Percentiles rank a stretch among this genome's conserved stretches.
Conservation (phyloP, 2,113 vertebrate species). For the Equus przewalskii region DNA sequence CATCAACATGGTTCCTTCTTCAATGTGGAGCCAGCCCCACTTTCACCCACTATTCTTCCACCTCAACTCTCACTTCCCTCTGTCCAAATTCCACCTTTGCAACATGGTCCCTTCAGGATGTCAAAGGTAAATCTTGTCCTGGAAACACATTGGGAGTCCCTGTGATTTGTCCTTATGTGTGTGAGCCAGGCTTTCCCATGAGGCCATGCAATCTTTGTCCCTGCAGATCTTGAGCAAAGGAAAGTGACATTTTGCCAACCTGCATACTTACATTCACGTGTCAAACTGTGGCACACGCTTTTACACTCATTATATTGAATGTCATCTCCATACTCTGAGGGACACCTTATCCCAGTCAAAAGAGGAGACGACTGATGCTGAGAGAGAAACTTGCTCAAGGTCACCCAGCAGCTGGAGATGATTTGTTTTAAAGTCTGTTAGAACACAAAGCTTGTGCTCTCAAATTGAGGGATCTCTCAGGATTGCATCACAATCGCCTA, state of each 20-base stretch:
- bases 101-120: not conserved
- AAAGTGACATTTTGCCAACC: not conserved
- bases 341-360: not conserved
- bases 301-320: not conserved
- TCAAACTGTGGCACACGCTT: not conserved
- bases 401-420: not conserved
- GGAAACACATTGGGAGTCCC: not conserved
- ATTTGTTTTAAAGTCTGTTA: not conserved
- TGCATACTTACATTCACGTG: not conserved
- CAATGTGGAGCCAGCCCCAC: not conserved
- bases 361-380: not conserved
- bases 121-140: not conserved
- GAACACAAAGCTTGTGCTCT: not conserved
- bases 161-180: not conserved
- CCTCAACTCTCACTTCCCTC: rapidly evolving
- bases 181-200: not conserved
- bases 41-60: not conserved
- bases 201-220: not conserved
- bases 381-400: not conserved
- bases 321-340: not conserved
- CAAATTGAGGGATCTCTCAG: not conserved
- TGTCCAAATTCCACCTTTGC: not conserved
- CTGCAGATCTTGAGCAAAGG: not conserved
- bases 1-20: not conserved
- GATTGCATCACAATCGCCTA: not conserved